A percentile compares a stretch with the other conserved stretches of the same genome.
Evolutionary conservation across 2,888 invertebrate genomes (phyloP).

Genomic region (Sinhomidia bicolor): DNA sequence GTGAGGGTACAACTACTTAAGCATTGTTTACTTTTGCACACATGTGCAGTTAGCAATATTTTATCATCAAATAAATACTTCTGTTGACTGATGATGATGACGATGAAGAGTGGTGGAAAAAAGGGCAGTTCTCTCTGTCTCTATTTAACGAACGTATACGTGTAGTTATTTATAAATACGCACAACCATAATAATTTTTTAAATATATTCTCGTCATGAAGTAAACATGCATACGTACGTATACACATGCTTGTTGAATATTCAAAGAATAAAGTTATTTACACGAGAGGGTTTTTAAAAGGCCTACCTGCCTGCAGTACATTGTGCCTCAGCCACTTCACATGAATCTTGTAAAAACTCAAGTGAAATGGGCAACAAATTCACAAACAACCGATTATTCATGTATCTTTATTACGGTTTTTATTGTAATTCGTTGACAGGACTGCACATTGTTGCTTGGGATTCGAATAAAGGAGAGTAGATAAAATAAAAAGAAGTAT

Average conservation of each 20-base stretch:
- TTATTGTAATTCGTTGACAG: conserved; percentile 41
- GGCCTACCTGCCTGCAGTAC: no score
- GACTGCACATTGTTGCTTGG: background rate
- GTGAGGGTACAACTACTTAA: background rate
- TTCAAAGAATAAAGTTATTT: background rate
- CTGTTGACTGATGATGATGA: background rate
- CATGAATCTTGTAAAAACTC: conserved; percentile 15
- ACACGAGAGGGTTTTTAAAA: no score
- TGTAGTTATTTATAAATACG: no score
- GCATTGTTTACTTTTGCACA: conserved; percentile 40
- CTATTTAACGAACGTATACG: no score
- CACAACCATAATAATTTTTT: no score
- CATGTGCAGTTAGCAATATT: conserved; percentile 22
- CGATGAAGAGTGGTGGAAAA: background rate
- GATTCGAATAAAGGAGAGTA: conserved; percentile 17
- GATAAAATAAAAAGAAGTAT: conserved; percentile 35
- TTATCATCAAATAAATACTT: conserved; percentile 32
- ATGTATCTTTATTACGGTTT: conserved; percentile 29
- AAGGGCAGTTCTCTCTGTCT: background rate
- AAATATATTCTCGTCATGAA: no score
- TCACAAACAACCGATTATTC: conserved; percentile 34
- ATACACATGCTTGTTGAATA: no score
- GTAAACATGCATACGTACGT: no score
- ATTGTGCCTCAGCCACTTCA: no score
- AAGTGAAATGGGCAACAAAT: conserved; percentile 39